Base-by-base conservation (phyloP, 2,888 invertebrate species). In the Hirtodrosophila trivittata region DNA sequence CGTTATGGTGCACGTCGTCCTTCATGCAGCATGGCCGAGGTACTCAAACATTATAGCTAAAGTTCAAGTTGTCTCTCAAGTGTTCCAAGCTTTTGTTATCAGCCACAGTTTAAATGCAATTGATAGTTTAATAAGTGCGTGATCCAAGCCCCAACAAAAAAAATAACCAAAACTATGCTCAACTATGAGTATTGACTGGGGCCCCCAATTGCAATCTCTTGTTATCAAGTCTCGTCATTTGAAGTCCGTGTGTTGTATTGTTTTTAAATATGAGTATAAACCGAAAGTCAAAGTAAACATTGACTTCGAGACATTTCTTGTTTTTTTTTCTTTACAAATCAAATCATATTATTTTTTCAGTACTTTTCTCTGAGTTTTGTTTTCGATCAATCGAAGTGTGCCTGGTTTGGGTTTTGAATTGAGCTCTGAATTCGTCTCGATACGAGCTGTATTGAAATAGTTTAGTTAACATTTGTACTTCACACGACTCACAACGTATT, bases 1-100 rank as follows among this genome's bases (percentile, higher is more conserved):
- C 92, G 94, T 66, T 94, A 94, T 85, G 94, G 93, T 45, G 94
- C 94, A 13, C 92, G 92, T 33, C 91, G 93, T 75, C 94, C 94
- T 66, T 92, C 92, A 50, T 94, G 94, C 91, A 94, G 93, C 74
- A 94, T 94, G 93, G 94, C 93, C 75, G 93, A 93, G 92, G 94
- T 94, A 91, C 73, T 88, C 65, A 75, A 28, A 26, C 33, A 66
- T 13, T 49, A 30, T 21, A 2, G 6, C 35, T 45, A 55, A 41
- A n/a, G 3, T 32, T 46, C 9, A 50, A 28, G 14, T 28, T 28
- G n/a, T n/a, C n/a, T n/a, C n/a, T n/a, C n/a, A n/a, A n/a, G n/a
- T n/a, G n/a, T 12, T 21, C 2, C 18, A 10, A n/a, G 16, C 4
- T 35, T 21, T 3, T 3, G 5, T 21, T 21, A 21, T 21, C 18